These are phyloP conservation scores for Heliothis virescens DNA, from an alignment of 1,140 invertebrate genomes.

Conservation along the genomic window DNA sequence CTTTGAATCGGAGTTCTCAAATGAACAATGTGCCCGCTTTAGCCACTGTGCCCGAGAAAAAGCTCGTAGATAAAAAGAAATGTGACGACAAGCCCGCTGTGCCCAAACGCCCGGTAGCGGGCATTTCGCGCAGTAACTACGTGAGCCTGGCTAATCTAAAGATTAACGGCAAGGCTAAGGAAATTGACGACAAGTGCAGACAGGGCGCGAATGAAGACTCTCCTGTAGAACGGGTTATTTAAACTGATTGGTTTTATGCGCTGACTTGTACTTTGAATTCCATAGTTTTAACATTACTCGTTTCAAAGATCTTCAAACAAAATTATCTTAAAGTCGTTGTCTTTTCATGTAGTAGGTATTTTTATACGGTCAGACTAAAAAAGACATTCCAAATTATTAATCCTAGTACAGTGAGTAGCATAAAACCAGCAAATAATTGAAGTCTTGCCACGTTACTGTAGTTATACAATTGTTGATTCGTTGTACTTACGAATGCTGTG, in stretches of 20 bases:
- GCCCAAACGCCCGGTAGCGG: conserved; percentile 64
- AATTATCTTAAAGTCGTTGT: no score
- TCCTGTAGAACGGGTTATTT: conserved; percentile 66
- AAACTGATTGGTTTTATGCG: conserved; percentile 23
- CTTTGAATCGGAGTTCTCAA: conserved; percentile 55
- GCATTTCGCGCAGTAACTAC: conserved; percentile 81
- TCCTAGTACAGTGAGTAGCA: no score
- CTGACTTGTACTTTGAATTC: conserved; percentile 8
- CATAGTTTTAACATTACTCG: no score
- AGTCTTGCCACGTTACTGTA: conserved; percentile 69
- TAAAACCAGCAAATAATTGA: not conserved
- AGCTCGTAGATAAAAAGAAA: conserved; percentile 44
- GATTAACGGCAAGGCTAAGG: conserved; percentile 61
- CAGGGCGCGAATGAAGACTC: conserved; percentile 53
- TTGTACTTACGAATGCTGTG: conserved; percentile 49
- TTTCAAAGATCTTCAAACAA: no score
- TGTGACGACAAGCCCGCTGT: conserved; percentile 6
- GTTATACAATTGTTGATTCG: conserved; percentile 72
- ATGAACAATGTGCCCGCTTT: conserved; percentile 48
- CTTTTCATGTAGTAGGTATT: no score
- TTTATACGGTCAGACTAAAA: no score
- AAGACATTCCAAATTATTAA: no score
- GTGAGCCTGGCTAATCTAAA: conserved; percentile 83
- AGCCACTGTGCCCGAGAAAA: conserved; percentile 58
- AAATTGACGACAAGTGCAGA: conserved; percentile 40